These are phyloP conservation scores for Calidris pugnax DNA, from an alignment of 2,113 vertebrate genomes.

Conservation along the genomic window DNA sequence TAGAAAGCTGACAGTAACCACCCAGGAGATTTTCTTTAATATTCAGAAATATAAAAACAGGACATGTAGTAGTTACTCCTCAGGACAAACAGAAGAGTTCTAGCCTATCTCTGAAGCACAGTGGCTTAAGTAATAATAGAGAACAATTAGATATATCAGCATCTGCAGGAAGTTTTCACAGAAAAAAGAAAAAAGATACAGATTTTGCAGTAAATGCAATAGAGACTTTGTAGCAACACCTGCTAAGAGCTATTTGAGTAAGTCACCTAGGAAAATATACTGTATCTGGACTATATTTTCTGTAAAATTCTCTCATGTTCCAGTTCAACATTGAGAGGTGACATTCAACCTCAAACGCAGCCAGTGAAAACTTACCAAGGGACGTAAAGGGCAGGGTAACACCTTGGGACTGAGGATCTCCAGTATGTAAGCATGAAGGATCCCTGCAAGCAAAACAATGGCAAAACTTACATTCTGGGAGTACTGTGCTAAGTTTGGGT, in stretches of 20 bases:
- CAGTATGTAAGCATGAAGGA: background rate
- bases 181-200: background rate
- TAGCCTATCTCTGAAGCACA: background rate
- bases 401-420: slow-evolving; percentile 45
- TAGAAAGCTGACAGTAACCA: background rate
- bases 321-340: background rate
- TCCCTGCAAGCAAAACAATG: slow-evolving; percentile 71
- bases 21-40: background rate
- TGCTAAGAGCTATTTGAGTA: background rate
- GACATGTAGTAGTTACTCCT: background rate
- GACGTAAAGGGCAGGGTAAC: slow-evolving; percentile 12
- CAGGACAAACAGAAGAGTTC: background rate
- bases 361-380: slow-evolving; percentile 71
- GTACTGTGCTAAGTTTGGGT: background rate
- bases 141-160: background rate
- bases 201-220: background rate
- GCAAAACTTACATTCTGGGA: background rate
- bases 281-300: background rate
- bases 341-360: background rate
- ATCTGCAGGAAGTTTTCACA: background rate
- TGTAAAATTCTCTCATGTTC: background rate
- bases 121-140: background rate
- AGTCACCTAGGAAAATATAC: background rate
- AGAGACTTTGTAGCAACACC: background rate
- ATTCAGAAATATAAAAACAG: background rate